Evolutionary conservation across 2,888 invertebrate genomes (phyloP).

Genomic region (Meta bourneti): DNA sequence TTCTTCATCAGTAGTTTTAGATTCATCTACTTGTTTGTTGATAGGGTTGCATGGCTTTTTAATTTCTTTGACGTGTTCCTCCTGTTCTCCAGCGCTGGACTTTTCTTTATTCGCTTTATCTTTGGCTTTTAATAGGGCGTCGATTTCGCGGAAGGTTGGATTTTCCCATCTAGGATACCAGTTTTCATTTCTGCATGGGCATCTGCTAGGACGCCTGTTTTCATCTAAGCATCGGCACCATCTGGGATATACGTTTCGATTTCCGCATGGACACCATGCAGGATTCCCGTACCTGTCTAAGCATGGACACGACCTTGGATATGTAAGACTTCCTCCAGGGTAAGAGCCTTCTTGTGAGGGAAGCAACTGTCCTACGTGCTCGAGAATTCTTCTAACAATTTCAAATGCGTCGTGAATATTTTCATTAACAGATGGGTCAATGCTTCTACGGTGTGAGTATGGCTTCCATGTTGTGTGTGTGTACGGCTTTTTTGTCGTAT

Average conservation of each 20-base stretch:
- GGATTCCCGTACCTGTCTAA: not conserved
- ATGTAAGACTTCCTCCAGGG: not conserved
- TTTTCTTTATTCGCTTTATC: too few relatives aligned
- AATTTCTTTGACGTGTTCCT: too few relatives aligned
- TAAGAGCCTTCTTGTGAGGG: not conserved
- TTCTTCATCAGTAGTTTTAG: not conserved
- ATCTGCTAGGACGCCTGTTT: not conserved
- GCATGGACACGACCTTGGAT: not conserved
- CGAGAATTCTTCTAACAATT: constrained; percentile 48
- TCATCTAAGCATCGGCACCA: not conserved
- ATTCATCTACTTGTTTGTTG: not conserved
- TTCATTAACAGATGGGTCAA: constrained; percentile 24
- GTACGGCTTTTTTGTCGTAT: not conserved
- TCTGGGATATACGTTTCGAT: not conserved
- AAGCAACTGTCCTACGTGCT: constrained; percentile 8
- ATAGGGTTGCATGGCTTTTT: not conserved
- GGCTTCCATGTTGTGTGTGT: not conserved
- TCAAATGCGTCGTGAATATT: constrained; percentile 51
- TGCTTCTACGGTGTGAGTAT: not conserved
- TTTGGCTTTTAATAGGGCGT: too few relatives aligned
- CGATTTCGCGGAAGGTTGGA: too few relatives aligned
- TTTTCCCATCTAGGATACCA: not conserved
- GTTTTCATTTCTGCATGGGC: not conserved
- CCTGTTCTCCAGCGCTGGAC: too few relatives aligned
- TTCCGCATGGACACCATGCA: not conserved